phyloP scores from a whole-genome alignment of 2,113 vertebrate genomes.

The Pseudorasbora parva region DNA sequence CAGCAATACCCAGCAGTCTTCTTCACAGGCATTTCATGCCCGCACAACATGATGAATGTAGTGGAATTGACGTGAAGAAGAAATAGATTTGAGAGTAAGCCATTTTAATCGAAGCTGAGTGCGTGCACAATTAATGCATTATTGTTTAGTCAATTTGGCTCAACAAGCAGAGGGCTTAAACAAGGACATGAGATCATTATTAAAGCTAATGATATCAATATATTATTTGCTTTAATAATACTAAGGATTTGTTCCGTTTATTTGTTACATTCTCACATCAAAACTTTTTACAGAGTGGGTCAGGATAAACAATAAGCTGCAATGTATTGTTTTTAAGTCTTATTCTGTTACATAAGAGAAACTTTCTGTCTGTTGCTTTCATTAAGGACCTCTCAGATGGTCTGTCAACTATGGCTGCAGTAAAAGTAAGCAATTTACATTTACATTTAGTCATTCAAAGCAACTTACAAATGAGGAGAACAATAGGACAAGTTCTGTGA shows the following conservation, averaged over 20 bases:
- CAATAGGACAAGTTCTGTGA: no score
- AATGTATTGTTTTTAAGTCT: not conserved
- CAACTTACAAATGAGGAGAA: no score
- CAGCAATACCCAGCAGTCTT: slow-evolving; percentile 51
- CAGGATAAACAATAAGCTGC: not conserved
- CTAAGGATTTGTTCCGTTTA: no score
- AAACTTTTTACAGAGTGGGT: not conserved
- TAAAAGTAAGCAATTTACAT: no score
- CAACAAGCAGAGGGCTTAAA: slow-evolving; percentile 50
- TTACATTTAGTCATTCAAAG: no score
- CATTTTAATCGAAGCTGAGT: slow-evolving; percentile 76
- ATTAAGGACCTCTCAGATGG: not conserved
- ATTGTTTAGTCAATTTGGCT: slow-evolving; percentile 73
- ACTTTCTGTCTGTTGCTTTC: not conserved
- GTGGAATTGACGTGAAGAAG: slow-evolving; percentile 71
- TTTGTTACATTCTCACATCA: no score
- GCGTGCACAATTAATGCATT: slow-evolving; percentile 71
- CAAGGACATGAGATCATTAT: slow-evolving; percentile 35
- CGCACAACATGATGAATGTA: slow-evolving; percentile 65
- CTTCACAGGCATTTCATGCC: slow-evolving; percentile 52
- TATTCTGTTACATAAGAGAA: not conserved
- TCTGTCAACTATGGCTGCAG: not conserved
- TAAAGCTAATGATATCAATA: not conserved
- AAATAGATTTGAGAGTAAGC: slow-evolving; percentile 78
- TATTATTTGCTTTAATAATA: no score